phyloP scores from a whole-genome alignment of 2,888 invertebrate genomes.

The Scaptomyza parva region DNA sequence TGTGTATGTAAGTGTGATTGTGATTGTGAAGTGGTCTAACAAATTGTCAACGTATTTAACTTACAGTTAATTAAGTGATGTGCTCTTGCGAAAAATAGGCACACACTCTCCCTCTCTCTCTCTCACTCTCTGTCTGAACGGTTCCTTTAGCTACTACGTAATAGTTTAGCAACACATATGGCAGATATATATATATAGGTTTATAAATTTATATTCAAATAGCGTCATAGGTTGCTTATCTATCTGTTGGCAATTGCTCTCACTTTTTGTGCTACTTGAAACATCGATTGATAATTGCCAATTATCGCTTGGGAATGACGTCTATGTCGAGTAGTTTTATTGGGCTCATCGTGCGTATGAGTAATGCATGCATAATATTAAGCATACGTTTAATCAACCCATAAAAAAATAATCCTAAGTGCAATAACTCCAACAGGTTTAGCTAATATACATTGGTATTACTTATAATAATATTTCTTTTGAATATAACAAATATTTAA shows the following conservation, averaged over 20 bases:
- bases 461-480: too few species aligned
- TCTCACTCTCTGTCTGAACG: conserved; percentile 6
- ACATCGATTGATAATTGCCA: conserved; percentile 36
- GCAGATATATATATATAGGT: neutral
- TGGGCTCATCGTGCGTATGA: conserved; percentile 39
- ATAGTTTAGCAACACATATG: conserved; percentile 20
- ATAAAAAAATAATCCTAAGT: neutral
- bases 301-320: conserved; percentile 37
- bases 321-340: neutral
- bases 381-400: conserved; percentile 29
- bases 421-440: neutral
- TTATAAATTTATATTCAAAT: neutral
- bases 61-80: conserved; percentile 36
- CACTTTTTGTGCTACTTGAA: conserved; percentile 25
- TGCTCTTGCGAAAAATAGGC: too few species aligned
- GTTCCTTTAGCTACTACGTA: conserved; percentile 28
- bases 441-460: too few species aligned
- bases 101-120: neutral
- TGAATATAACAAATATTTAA: too few species aligned
- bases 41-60: conserved; percentile 36
- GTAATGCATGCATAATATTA: conserved; percentile 30
- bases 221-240: conserved; percentile 47
- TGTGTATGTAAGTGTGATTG: conserved; percentile 2
- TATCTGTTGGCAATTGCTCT: conserved; percentile 35
- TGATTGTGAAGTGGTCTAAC: conserved; percentile 25